Evolutionary conservation across 2,113 vertebrate species (phyloP).

Genomic region (Cephalopterus ornatus): DNA sequence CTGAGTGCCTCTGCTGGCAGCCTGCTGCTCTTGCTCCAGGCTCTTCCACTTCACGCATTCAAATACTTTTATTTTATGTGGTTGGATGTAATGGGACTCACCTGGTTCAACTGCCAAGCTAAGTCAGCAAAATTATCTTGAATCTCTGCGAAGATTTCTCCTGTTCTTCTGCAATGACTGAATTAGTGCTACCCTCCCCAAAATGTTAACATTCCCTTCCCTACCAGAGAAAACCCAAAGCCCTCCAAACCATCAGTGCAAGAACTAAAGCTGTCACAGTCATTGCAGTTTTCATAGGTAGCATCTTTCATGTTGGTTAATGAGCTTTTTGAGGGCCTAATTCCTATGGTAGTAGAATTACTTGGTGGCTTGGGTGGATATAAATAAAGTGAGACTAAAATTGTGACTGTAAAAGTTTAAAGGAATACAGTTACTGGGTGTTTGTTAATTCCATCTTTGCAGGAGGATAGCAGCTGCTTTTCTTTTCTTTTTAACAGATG

Average conservation of each 20-base stretch:
- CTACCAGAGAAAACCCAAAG: neutral
- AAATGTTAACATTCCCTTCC: neutral
- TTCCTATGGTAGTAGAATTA: constrained; percentile 30
- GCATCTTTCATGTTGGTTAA: neutral
- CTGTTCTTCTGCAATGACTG: neutral
- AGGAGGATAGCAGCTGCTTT: constrained; percentile 75
- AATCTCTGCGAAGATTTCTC: neutral
- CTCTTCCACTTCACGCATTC: neutral
- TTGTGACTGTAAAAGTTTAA: constrained; percentile 70
- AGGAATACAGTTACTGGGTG: constrained; percentile 65
- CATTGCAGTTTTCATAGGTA: neutral
- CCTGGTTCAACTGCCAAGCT: neutral
- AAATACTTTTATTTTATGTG: neutral
- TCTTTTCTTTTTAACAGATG: constrained; percentile 77
- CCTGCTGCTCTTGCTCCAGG: constrained; percentile 16
- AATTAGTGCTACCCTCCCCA: neutral
- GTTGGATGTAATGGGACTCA: neutral
- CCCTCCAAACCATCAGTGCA: neutral
- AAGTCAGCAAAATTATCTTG: neutral
- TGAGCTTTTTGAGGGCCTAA: constrained; percentile 11
- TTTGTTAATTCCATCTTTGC: constrained; percentile 76
- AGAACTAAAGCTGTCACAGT: neutral
- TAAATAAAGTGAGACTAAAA: constrained; percentile 67
- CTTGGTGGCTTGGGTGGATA: constrained; percentile 51
- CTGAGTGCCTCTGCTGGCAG: neutral